Percentiles rank a stretch among this genome's conserved stretches.
These are phyloP conservation scores for Magallana ariakensis DNA, from an alignment of 1,140 invertebrate genomes.

Conservation along the genomic window DNA sequence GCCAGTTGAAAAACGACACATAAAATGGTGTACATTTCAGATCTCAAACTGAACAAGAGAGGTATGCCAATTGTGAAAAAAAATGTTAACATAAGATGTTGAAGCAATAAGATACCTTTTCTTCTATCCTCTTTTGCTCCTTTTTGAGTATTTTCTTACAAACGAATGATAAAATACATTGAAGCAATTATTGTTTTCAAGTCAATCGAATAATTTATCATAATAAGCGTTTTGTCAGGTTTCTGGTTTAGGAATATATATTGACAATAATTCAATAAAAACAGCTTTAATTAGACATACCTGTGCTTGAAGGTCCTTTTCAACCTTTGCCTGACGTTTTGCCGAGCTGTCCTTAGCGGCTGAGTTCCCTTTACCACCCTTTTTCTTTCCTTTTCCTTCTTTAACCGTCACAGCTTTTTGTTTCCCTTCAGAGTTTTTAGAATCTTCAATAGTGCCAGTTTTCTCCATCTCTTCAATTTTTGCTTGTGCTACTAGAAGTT, in stretches of 20 bases:
- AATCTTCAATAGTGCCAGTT: not conserved
- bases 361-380: constrained; percentile 51
- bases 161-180: too few relatives aligned
- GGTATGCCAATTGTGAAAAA: too few relatives aligned
- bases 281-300: not conserved
- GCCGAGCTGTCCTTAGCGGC: constrained; percentile 57
- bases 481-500: constrained; percentile 57
- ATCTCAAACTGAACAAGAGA: too few relatives aligned
- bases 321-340: constrained; percentile 58
- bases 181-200: too few relatives aligned
- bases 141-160: constrained; percentile 19
- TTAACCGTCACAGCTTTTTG: constrained; percentile 44
- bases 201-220: too few relatives aligned
- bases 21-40: too few relatives aligned
- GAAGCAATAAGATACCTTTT: not conserved
- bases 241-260: too few relatives aligned
- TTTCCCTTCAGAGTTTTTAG: constrained; percentile 17
- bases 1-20: too few relatives aligned
- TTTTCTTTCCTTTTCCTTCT: constrained; percentile 49
- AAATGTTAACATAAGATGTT: too few relatives aligned
- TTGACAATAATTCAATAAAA: too few relatives aligned
- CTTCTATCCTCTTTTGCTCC: not conserved
- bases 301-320: not conserved
- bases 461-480: constrained; percentile 53
- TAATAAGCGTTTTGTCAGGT: too few relatives aligned